Conservation (phyloP, 2,888 invertebrate genomes). For the Agonum fuliginosum region DNA sequence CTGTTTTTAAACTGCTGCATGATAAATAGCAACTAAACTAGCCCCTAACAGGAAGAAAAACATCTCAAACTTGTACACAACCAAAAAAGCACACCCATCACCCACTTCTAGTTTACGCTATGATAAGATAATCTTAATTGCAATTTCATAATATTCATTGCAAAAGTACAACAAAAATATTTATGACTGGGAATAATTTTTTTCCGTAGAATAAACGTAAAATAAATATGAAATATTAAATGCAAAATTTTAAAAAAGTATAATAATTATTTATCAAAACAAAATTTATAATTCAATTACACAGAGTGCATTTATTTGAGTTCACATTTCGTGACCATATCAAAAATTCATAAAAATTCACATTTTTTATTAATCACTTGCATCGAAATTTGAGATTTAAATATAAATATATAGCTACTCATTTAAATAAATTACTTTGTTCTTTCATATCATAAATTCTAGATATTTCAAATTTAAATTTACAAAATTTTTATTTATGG, state of each 20-base stretch:
- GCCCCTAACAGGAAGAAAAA: too few relatives aligned
- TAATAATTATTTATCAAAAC: too few relatives aligned
- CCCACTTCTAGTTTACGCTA: background rate
- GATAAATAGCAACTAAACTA: slow-evolving; percentile 30
- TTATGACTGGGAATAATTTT: too few relatives aligned
- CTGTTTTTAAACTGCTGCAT: slow-evolving; percentile 35
- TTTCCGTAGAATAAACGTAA: too few relatives aligned
- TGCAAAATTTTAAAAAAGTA: too few relatives aligned
- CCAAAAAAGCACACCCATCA: background rate
- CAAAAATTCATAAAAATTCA: slow-evolving; percentile 19
- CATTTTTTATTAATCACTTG: background rate
- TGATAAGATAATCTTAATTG: background rate
- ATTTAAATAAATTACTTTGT: too few relatives aligned
- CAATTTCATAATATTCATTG: too few relatives aligned
- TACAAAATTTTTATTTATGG: too few relatives aligned
- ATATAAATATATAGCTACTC: too few relatives aligned
- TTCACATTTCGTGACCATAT: background rate
- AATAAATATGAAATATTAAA: slow-evolving; percentile 16
- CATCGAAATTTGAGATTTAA: background rate
- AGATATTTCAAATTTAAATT: too few relatives aligned
- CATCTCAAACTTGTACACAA: background rate
- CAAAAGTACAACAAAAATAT: too few relatives aligned
- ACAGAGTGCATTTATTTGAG: slow-evolving; percentile 1
- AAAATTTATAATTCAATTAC: slow-evolving; percentile 14
- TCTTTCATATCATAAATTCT: too few relatives aligned